A percentile compares a stretch with the other conserved stretches of the same genome.
These are phyloP conservation scores for Hofmannophila pseudospretella DNA, from an alignment of 2,888 invertebrate genomes.

Conservation along the genomic window DNA sequence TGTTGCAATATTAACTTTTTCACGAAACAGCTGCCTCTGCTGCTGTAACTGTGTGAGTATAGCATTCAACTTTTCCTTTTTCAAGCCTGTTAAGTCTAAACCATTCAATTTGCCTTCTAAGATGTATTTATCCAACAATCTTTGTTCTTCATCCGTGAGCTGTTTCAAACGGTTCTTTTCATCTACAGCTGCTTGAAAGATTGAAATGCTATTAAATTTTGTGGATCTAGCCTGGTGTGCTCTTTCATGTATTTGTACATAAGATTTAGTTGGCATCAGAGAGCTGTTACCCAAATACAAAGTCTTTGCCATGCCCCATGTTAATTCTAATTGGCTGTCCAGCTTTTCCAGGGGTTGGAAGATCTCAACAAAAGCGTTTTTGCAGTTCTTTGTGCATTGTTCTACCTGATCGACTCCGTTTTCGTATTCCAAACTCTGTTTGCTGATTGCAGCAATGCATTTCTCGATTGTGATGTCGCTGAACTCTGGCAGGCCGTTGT, in stretches of 20 bases:
- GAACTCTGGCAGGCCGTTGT: slow-evolving; percentile 88
- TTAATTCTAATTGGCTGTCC: slow-evolving; percentile 85
- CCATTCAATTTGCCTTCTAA: slow-evolving; percentile 92
- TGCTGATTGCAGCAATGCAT: slow-evolving; percentile 90
- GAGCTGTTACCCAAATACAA: slow-evolving; percentile 88
- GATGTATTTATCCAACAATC: slow-evolving; percentile 86
- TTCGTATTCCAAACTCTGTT: slow-evolving; percentile 89
- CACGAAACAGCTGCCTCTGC: slow-evolving; percentile 80
- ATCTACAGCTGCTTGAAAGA: slow-evolving; percentile 83
- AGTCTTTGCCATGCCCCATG: slow-evolving; percentile 92
- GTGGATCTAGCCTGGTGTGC: slow-evolving; percentile 84
- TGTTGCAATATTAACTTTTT: slow-evolving; percentile 82
- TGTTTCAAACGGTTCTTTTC: slow-evolving; percentile 63
- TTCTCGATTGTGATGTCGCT: slow-evolving; percentile 88
- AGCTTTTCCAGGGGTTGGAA: slow-evolving; percentile 86
- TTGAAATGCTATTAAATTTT: slow-evolving; percentile 84
- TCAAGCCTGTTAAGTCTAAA: slow-evolving; percentile 79
- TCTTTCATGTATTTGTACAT: slow-evolving; percentile 87
- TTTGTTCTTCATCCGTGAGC: slow-evolving; percentile 79
- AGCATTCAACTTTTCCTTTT: slow-evolving; percentile 58
- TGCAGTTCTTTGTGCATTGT: slow-evolving; percentile 50
- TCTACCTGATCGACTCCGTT: slow-evolving; percentile 84
- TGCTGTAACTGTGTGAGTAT: slow-evolving; percentile 73
- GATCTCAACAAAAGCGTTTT: slow-evolving; percentile 82
- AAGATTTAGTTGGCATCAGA: slow-evolving; percentile 87